Conservation (phyloP, 2,797 vertebrate species). For the Chromobotia macracanthus region DNA sequence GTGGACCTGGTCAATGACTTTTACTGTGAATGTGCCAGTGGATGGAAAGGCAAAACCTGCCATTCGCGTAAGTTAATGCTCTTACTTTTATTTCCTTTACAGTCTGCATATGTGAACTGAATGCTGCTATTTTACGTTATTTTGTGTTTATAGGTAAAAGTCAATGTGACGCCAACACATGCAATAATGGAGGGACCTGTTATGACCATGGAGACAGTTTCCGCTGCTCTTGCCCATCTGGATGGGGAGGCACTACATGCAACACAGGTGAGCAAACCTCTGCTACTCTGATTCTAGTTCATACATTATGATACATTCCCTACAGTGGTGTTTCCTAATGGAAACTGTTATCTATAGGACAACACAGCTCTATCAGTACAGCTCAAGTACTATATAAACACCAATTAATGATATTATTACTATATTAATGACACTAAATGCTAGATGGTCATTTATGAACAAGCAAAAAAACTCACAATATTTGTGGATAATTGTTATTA, state of each 20-base stretch:
- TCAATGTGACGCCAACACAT: conserved; percentile 92
- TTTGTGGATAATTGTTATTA: too few species aligned
- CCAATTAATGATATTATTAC: too few species aligned
- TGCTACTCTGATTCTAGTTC: neutral
- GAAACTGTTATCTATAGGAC: too few species aligned
- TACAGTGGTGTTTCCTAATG: too few species aligned
- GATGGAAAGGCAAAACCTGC: conserved; percentile 98
- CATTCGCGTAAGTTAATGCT: conserved; percentile 87
- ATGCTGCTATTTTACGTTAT: neutral
- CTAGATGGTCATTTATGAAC: too few species aligned
- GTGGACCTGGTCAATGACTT: conserved; percentile 94
- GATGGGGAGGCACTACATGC: conserved; percentile 91
- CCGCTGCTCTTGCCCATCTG: conserved; percentile 87
- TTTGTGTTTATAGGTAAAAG: conserved; percentile 79
- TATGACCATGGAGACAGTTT: conserved; percentile 90
- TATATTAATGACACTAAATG: too few species aligned
- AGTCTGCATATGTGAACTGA: neutral
- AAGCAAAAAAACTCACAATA: too few species aligned
- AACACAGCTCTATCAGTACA: too few species aligned
- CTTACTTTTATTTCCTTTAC: neutral
- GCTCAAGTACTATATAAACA: too few species aligned
- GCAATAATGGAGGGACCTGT: conserved; percentile 94
- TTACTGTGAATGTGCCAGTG: conserved; percentile 88
- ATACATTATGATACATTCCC: too few species aligned
- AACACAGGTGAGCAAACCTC: conserved; percentile 82